Evolutionary conservation across 2,113 vertebrate genomes (phyloP).

Genomic region (Emydura subglobosa): DNA sequence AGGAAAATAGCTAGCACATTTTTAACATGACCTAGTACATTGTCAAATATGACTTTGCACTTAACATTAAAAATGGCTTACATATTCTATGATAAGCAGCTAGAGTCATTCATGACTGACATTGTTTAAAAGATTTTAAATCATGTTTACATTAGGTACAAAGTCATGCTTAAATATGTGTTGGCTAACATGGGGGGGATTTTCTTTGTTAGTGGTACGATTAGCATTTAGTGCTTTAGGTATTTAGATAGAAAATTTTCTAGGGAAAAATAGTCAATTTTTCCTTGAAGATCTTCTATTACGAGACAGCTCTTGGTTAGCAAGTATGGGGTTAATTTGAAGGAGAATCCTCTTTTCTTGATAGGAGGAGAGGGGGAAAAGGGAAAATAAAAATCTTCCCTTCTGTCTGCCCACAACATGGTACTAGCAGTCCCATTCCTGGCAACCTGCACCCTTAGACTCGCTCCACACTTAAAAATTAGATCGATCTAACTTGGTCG

Average conservation of each 20-base stretch:
- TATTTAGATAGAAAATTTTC: slow-evolving; percentile 7
- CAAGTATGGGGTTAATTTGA: accelerated
- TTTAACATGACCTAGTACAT: slow-evolving; percentile 65
- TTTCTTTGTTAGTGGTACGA: slow-evolving; percentile 57
- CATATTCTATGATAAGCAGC: background rate
- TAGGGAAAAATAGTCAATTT: background rate
- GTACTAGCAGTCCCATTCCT: background rate
- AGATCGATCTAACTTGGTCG: background rate
- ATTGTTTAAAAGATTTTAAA: background rate
- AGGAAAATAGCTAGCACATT: slow-evolving; percentile 71
- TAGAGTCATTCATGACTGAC: background rate
- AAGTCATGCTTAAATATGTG: background rate
- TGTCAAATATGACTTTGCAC: background rate
- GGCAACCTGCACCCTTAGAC: background rate
- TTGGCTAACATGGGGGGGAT: slow-evolving; percentile 38
- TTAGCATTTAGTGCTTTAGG: slow-evolving; percentile 22
- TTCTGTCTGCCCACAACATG: background rate
- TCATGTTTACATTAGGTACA: background rate
- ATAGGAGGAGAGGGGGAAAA: background rate
- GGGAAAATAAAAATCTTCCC: background rate
- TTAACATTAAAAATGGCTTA: background rate
- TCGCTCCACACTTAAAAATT: background rate
- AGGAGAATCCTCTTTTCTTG: background rate
- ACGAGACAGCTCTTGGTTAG: accelerated
- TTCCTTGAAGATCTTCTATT: background rate